Conservation (phyloP, 2,113 vertebrate species). For the Sturnira hondurensis region DNA sequence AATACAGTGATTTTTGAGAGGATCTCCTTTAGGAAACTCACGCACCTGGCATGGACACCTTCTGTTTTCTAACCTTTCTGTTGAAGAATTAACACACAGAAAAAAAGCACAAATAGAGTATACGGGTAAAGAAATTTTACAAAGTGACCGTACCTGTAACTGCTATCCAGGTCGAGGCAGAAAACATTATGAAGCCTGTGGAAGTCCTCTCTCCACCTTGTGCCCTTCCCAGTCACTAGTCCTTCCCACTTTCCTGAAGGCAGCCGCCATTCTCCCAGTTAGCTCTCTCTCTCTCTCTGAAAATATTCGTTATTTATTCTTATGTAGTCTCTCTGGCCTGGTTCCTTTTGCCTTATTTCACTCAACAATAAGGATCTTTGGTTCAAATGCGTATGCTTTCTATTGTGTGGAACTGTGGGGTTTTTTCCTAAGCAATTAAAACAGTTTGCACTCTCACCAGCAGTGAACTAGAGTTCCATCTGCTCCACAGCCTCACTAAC, state of each 20-base stretch:
- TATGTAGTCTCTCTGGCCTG: background rate
- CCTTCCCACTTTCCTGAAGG: background rate
- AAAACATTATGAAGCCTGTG: background rate
- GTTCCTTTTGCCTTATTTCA: background rate
- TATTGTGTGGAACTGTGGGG: background rate
- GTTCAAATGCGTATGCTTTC: background rate
- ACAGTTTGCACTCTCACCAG: background rate
- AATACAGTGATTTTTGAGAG: background rate
- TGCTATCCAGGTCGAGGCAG: background rate
- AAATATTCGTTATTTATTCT: background rate
- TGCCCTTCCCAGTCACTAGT: background rate
- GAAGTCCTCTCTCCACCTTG: background rate
- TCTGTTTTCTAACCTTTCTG: background rate
- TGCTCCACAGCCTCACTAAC: background rate
- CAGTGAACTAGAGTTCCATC: background rate
- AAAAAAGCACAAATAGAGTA: background rate
- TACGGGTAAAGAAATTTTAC: background rate
- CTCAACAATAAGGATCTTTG: background rate
- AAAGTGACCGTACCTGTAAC: background rate
- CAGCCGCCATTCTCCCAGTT: background rate
- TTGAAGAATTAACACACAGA: background rate
- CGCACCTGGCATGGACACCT: background rate
- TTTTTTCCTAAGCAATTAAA: constrained; percentile 11
- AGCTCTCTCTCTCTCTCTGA: background rate
- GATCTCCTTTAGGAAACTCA: background rate